Evolutionary conservation across 2,888 invertebrate genomes (phyloP), one percentile per base, ranked within the genome.

Genomic region (Tortrix viridana): DNA sequence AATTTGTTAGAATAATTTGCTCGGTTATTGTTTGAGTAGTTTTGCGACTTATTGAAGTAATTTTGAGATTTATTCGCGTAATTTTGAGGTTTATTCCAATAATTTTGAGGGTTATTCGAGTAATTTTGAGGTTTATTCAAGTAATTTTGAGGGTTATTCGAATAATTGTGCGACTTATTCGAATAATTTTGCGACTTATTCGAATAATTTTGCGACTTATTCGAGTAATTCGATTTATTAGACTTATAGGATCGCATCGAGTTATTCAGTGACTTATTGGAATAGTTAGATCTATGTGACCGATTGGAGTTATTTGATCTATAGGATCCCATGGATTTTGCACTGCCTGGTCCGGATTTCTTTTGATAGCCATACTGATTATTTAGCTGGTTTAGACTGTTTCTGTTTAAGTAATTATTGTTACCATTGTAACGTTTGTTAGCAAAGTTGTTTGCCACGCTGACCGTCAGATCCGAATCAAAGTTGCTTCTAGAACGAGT

Each of bases 331-430:
- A 2, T 38, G 1, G 56, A 57, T 38, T 57, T 57, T 1, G 18
- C 62, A 18, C 57, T 58, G 3, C 63, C 63, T 0, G 63, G 63
- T 3, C 63, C 63, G 0, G 57, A 57, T 22, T 43, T 41, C 6
- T 53, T 53, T 18, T 58, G 52, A 9, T 53, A 47, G 5, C 57
- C 53, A 4, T 53, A 63, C 43, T 63, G 63, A 12, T 53, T 52
- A 18, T 63, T 58, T 5, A 63, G 20, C 3, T 63, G 63, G 20
- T 53, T 41, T 2, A 63, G 38, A 7, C 32, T 53, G 14, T 63
- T 47, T 37, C 43, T 58, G 38, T 63, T 63, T 0, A 63, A 20
- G 7, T 58, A 63, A 18, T 58, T 63, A 12, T 43, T 53, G 18
- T 56, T 61, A n/a, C 22, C 6, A 22, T 52, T 60, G 18, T 23